phyloP scores from a whole-genome alignment of 2,113 vertebrate genomes.

The Eulacestoma nigropectus region DNA sequence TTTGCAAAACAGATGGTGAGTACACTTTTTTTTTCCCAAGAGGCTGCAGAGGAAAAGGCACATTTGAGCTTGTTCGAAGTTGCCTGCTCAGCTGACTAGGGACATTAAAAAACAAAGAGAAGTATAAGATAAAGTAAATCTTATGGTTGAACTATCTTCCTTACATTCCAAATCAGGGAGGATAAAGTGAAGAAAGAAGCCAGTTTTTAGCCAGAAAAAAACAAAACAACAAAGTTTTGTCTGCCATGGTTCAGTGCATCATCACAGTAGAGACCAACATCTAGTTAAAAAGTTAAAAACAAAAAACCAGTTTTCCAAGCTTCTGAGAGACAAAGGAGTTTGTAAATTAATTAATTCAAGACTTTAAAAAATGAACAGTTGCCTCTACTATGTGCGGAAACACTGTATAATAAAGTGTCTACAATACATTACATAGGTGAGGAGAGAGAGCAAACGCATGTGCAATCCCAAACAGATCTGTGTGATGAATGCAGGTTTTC shows the following conservation, averaged over 20 bases:
- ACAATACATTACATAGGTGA: neutral
- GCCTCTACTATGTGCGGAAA: neutral
- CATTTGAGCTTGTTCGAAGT: neutral
- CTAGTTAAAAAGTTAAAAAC: neutral
- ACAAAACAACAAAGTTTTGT: neutral
- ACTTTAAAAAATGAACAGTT: neutral
- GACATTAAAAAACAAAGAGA: neutral
- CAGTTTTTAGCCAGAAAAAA: neutral
- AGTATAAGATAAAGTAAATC: neutral
- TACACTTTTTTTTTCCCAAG: neutral
- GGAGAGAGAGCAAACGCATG: fast-evolving
- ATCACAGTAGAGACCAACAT: constrained; percentile 4
- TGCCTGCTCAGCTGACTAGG: neutral
- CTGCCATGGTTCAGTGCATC: neutral
- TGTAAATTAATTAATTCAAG: constrained; percentile 15
- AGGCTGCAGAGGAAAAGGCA: neutral
- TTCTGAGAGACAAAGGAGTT: neutral
- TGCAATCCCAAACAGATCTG: neutral
- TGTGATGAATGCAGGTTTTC: neutral
- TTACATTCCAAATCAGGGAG: neutral
- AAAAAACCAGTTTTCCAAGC: neutral
- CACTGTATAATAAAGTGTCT: neutral
- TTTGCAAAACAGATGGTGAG: constrained; percentile 26
- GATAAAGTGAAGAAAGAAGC: constrained; percentile 13
- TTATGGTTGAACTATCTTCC: neutral